Percentiles rank a stretch among this genome's conserved stretches.
Evolutionary conservation across 2,888 invertebrate species (phyloP).

Genomic region (Adelphocoris suturalis): DNA sequence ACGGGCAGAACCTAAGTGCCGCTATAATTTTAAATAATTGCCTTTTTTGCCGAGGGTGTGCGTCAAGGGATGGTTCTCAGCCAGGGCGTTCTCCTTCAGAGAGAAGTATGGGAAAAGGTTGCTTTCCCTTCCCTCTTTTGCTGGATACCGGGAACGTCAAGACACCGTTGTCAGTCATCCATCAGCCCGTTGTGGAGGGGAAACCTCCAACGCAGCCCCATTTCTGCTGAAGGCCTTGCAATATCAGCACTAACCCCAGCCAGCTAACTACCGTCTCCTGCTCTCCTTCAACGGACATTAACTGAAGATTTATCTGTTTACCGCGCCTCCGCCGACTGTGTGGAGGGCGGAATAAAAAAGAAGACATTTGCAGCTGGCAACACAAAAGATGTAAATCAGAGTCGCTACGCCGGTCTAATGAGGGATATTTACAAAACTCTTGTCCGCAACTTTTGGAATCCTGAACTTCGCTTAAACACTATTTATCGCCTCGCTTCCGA

Average conservation of each 20-base stretch:
- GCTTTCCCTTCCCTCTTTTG: neutral
- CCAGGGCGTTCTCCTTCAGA: neutral
- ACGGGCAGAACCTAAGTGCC: slow-evolving; percentile 75
- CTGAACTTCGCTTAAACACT: slow-evolving; percentile 38
- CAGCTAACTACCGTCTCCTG: slow-evolving; percentile 23
- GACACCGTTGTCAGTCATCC: slow-evolving; percentile 60
- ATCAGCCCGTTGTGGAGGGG: slow-evolving; percentile 35
- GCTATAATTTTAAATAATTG: slow-evolving; percentile 76
- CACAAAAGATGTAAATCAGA: slow-evolving; percentile 68
- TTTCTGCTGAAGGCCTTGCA: slow-evolving; percentile 19
- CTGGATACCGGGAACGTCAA: neutral
- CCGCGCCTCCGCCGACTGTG: slow-evolving; percentile 53
- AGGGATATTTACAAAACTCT: slow-evolving; percentile 59
- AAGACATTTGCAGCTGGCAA: slow-evolving; percentile 63
- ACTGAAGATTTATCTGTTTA: slow-evolving; percentile 69
- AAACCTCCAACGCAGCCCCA: neutral
- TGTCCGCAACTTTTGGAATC: slow-evolving; percentile 52
- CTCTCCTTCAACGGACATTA: slow-evolving; percentile 68
- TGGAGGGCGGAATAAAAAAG: slow-evolving; percentile 50
- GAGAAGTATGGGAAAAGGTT: neutral
- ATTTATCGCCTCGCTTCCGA: slow-evolving; percentile 66
- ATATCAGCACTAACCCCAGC: slow-evolving; percentile 58
- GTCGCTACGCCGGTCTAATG: slow-evolving; percentile 56
- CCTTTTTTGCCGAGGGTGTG: slow-evolving; percentile 72
- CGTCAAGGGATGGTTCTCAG: slow-evolving; percentile 32